Base-by-base conservation (phyloP, 2,113 vertebrate genomes). In the Triplophysa siluroides region DNA sequence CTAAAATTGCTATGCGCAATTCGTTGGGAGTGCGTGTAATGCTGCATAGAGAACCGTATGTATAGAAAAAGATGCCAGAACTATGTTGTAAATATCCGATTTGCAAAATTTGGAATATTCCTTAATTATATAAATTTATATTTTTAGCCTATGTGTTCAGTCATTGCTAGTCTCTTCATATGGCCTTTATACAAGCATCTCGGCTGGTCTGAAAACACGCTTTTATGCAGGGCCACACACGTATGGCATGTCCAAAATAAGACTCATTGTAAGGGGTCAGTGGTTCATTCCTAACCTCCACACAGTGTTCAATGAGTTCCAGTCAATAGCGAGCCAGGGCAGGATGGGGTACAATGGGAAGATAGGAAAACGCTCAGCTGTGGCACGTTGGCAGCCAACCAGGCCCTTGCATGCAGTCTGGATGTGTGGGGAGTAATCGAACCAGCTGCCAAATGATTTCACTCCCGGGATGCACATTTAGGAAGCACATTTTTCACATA, bases 1-100 rank as follows among this genome's bases (percentile, higher is more conserved):
- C 6, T 10, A 29, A 61, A 78, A 69, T 69, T 78, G 65, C 76
- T 78, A 24, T 13, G 77, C 47, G 11, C 58, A 62, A 65, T 47
- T 71, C 29, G n/a, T 41, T 29, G 8, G 2, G 23, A 58, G 41
- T 69, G 54, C 18, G 47, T 41, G 38, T 8, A 50, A 41, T 19
- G 56, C 29, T 24, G 29, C 71, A 58, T 58, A 58, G 19, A 58
- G 2, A n/a, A 58, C 54, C n/a, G 7, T 19, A 21, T 21, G 14
- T 54, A 16, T 54, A 18, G 16, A 58, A 61, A 74, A 23, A 19
- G 16, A 33, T 0, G 26, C 8, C 19, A 56, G n/a, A 66, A 23
- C 1, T 1, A 47, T 3, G n/a, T 16, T 47, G 8, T 68, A 47
- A 47, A 61, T 62, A 7, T 56, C 16, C 0, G 19, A 58, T 58